Percentiles rank a stretch among this genome's conserved stretches.
phyloP scores from a whole-genome alignment of 2,888 invertebrate genomes.

The Drosophila formosana region DNA sequence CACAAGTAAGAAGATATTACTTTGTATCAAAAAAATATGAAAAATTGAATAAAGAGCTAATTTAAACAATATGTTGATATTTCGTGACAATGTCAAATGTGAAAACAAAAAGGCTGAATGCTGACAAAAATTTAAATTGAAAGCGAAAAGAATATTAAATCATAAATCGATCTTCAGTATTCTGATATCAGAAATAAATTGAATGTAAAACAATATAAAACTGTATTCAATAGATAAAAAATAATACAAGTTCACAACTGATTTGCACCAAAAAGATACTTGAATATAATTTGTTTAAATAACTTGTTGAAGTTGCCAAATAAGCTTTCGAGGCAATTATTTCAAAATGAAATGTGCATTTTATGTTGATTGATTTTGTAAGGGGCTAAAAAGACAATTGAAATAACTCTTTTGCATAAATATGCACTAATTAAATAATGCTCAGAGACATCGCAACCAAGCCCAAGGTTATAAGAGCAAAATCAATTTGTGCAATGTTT shows the following conservation, averaged over 20 bases:
- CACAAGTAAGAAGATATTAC: conserved; percentile 15
- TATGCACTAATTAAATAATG: background rate
- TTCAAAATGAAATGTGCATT: background rate
- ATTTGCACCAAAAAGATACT: background rate
- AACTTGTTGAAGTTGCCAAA: no score
- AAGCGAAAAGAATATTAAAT: conserved; percentile 10
- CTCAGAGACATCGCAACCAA: background rate
- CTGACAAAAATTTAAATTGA: conserved; percentile 16
- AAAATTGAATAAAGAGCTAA: conserved; percentile 12
- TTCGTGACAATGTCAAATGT: conserved; percentile 17
- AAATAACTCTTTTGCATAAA: background rate
- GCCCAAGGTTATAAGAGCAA: background rate
- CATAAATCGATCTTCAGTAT: conserved; percentile 2
- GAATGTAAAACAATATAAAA: background rate
- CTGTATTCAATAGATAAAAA: background rate
- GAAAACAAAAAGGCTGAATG: conserved; percentile 8
- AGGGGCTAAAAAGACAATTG: background rate
- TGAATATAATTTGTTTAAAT: no score
- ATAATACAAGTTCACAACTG: background rate
- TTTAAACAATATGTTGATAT: background rate
- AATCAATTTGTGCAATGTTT: background rate
- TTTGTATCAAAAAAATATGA: background rate
- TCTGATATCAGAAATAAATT: background rate
- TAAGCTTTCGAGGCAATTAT: background rate
- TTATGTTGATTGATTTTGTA: background rate